Evolutionary conservation across 2,888 invertebrate species (phyloP).

Genomic region (Autographa gamma): DNA sequence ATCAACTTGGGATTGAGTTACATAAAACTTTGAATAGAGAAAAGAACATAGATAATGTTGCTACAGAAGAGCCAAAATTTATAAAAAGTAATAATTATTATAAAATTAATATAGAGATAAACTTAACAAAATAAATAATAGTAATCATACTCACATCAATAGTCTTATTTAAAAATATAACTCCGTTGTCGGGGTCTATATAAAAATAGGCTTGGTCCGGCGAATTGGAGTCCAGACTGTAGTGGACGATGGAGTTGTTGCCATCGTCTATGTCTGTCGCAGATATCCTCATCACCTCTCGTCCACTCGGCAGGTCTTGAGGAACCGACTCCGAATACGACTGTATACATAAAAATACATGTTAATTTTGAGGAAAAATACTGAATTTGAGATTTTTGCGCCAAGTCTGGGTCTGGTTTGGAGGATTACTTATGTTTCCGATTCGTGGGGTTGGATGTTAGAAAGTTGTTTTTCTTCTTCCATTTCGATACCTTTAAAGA

Average conservation of each 20-base stretch:
- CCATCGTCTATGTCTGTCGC: constrained; percentile 98
- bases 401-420: neutral
- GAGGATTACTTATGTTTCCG: neutral
- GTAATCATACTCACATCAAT: constrained; percentile 89
- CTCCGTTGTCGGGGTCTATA: constrained; percentile 94
- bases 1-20: neutral
- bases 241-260: constrained; percentile 95
- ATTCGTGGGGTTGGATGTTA: constrained; percentile 1
- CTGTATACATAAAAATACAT: constrained; percentile 67
- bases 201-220: constrained; percentile 92
- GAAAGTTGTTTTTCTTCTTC: constrained; percentile 30
- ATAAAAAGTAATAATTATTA: too few relatives aligned
- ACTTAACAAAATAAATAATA: neutral
- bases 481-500: constrained; percentile 44
- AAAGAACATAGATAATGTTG: neutral
- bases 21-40: neutral
- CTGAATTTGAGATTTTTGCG: constrained; percentile 4
- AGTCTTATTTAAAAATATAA: constrained; percentile 92
- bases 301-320: constrained; percentile 92
- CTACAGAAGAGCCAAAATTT: too few relatives aligned
- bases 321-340: constrained; percentile 93
- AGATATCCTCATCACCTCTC: constrained; percentile 96
- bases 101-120: too few relatives aligned
- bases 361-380: constrained; percentile 38
- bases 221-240: constrained; percentile 88